phyloP scores from a whole-genome alignment of 1,140 invertebrate species.

The Diorhabda sublineata region DNA sequence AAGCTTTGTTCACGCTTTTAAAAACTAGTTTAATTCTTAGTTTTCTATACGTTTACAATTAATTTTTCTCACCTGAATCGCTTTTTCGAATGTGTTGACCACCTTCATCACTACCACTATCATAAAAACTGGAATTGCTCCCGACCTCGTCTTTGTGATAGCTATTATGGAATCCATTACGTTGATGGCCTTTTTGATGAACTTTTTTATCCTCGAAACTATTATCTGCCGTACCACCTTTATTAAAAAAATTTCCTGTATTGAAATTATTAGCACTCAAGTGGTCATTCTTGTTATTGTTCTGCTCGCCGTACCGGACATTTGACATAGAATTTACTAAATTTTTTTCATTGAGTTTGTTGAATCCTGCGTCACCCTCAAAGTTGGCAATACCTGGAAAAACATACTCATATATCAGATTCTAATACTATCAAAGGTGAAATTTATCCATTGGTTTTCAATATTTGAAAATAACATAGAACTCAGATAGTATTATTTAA shows the following conservation, averaged over 20 bases:
- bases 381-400: constrained; percentile 28
- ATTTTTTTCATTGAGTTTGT: constrained; percentile 37
- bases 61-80: constrained; percentile 41
- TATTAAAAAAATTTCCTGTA: constrained; percentile 37
- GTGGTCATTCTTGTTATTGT: constrained; percentile 32
- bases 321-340: constrained; percentile 30
- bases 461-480: no score
- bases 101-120: constrained; percentile 58
- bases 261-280: constrained; percentile 32
- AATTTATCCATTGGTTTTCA: no score
- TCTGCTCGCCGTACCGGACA: constrained; percentile 34
- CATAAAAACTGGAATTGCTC: constrained; percentile 61
- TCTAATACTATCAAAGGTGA: no score
- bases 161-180: constrained; percentile 59
- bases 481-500: no score
- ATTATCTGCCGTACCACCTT: constrained; percentile 26
- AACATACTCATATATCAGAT: constrained; percentile 13
- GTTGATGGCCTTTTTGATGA: constrained; percentile 61
- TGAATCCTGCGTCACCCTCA: constrained; percentile 36
- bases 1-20: no score
- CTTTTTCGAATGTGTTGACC: constrained; percentile 53
- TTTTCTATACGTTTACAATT: no score
- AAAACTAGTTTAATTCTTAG: no score
- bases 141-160: constrained; percentile 65
- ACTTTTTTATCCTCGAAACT: constrained; percentile 51